phyloP scores from a whole-genome alignment of 2,797 vertebrate genomes.

The Emys orbicularis region DNA sequence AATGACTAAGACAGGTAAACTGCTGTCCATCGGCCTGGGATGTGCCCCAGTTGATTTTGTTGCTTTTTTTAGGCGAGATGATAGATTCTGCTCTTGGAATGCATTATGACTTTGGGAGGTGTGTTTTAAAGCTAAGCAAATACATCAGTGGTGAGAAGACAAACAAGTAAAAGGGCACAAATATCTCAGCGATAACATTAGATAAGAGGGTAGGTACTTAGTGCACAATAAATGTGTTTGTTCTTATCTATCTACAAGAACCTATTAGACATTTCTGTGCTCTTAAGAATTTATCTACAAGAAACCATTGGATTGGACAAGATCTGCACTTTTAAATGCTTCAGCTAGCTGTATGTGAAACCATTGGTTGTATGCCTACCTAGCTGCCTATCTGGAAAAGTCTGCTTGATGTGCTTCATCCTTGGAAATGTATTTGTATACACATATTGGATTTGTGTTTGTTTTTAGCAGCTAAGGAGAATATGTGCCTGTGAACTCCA shows the following conservation, averaged over 20 bases:
- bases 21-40: background rate
- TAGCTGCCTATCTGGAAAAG: background rate
- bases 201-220: background rate
- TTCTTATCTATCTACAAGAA: background rate
- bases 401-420: background rate
- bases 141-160: background rate
- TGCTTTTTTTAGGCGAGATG: background rate
- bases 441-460: background rate
- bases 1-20: slow-evolving; percentile 5
- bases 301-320: background rate
- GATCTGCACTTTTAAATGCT: background rate
- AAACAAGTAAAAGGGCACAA: background rate
- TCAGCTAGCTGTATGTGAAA: background rate
- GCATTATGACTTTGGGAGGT: background rate
- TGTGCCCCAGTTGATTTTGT: background rate
- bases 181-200: background rate
- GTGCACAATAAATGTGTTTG: background rate
- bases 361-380: background rate
- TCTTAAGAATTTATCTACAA: slow-evolving; percentile 33
- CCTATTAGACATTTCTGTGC: background rate
- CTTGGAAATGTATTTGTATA: background rate
- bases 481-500: background rate
- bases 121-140: background rate
- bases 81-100: background rate
- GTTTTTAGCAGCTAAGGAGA: background rate